Base-by-base conservation (phyloP, 1,140 invertebrate species). In the Aphelenchoides fujianensis region DNA sequence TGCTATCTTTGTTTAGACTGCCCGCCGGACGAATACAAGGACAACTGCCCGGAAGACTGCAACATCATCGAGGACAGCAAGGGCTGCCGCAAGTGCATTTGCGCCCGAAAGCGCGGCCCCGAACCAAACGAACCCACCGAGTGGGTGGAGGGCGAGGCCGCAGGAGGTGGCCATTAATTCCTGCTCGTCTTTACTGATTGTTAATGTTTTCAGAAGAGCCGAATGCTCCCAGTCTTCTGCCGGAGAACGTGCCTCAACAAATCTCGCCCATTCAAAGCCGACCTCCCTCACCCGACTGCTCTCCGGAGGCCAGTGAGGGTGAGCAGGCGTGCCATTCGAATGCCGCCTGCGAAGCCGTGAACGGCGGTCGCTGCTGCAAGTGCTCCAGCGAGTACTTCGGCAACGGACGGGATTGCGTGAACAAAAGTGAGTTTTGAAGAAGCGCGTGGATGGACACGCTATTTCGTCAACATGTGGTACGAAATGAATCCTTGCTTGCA, bases 351-450 rank as follows among this genome's bases (percentile, higher is more conserved):
- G 85, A 90, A 1, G 92, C 96, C 83, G 91, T 91, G 77, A 86
- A 89, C 52, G 86, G 86, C 48, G 93, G 93, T 5, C 94, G 91
- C 81, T 97, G 94, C 81, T 97, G 94, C 84, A 86, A 89, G 57
- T 97, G 94, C 83, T 87, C 89, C 27, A 80, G 88, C 0, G 90
- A 90, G 31, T 93, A 88, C 84, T 93, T 92, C 84, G 94, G 95
- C 63, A 96, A 97, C 84, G 95, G 95, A 61, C 89, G 89, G 84
- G 89, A 89, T 57, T 97, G 95, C 82, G 87, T 96, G 41, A 89
- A 90, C 84, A 89, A 91, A 66, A 36, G 63, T 36, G 63, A 64
- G 16, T n/a, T n/a, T n/a, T n/a, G 31, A 55, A 37, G 19, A 7
- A 5, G 7, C 5, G 23, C 5, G 28, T 30, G 37, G 1, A 66